Conservation (phyloP, 2,113 vertebrate species). For the Phoxinus phoxinus region DNA sequence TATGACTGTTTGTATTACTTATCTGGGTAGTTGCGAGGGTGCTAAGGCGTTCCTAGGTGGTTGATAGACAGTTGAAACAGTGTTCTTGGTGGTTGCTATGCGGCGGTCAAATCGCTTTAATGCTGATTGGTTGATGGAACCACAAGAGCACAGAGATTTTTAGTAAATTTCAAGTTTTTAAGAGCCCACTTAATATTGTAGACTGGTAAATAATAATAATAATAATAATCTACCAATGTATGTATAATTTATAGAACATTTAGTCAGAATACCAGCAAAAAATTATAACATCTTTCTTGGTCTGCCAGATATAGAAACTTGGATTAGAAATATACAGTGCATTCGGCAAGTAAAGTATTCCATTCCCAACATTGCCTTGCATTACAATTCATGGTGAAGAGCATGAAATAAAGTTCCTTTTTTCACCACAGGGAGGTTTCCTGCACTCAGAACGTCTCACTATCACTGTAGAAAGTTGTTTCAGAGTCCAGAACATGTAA, state of each 20-base stretch:
- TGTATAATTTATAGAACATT: not conserved
- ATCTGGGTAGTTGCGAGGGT: not conserved
- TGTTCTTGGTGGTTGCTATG: too few relatives aligned
- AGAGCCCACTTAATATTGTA: not conserved
- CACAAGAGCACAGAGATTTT: not conserved
- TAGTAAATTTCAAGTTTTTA: too few relatives aligned
- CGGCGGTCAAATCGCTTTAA: not conserved
- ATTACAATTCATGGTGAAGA: not conserved
- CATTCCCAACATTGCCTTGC: not conserved
- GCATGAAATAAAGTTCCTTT: conserved; percentile 18
- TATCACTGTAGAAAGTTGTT: not conserved
- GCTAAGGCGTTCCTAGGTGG: too few relatives aligned
- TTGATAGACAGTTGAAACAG: too few relatives aligned
- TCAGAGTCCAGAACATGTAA: not conserved
- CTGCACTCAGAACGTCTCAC: conserved; percentile 1
- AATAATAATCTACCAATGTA: not conserved
- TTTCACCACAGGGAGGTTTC: conserved; percentile 30
- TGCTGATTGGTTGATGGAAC: not conserved
- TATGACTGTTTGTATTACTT: too few relatives aligned
- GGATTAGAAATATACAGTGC: not conserved
- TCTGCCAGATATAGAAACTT: not conserved
- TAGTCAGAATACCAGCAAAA: not conserved
- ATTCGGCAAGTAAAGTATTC: not conserved
- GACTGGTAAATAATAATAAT: not conserved
- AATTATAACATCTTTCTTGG: not conserved